Conservation (phyloP, 2,113 vertebrate genomes). For the Tringa solitaria region DNA sequence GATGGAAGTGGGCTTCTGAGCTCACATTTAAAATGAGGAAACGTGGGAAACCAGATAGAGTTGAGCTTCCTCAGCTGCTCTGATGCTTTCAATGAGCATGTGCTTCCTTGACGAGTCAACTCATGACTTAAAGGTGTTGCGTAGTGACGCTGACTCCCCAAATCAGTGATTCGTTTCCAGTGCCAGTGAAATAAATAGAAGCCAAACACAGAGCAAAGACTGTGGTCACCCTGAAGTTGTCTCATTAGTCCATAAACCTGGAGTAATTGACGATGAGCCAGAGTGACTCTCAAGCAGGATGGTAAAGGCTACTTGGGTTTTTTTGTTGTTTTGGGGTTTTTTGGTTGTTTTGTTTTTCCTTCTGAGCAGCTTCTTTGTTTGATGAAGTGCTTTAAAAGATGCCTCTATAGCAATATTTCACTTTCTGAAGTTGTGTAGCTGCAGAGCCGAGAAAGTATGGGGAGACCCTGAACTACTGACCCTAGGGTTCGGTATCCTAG, state of each 20-base stretch:
- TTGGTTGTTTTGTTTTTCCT: not conserved
- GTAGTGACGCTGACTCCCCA: accelerated
- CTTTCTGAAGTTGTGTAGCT: not conserved
- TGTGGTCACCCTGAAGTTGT: not conserved
- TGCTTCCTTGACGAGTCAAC: not conserved
- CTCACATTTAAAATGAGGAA: not conserved
- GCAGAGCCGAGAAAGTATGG: not conserved
- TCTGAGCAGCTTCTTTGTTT: not conserved
- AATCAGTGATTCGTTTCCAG: not conserved
- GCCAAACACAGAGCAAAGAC: not conserved
- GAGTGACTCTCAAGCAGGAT: not conserved
- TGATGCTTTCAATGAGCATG: not conserved
- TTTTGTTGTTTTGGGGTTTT: accelerated
- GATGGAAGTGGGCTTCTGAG: not conserved
- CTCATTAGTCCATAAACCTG: not conserved
- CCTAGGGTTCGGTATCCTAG: not conserved
- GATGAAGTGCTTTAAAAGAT: not conserved
- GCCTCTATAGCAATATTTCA: not conserved
- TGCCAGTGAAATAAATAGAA: not conserved
- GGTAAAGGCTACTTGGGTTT: not conserved
- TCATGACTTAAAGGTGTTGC: not conserved
- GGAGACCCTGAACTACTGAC: not conserved
- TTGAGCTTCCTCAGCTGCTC: not conserved
- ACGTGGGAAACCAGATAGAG: not conserved
- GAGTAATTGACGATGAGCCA: accelerated